Percentiles rank a stretch among this genome's conserved stretches.
phyloP scores from a whole-genome alignment of 2,113 vertebrate genomes.

The Erinaceus europaeus region DNA sequence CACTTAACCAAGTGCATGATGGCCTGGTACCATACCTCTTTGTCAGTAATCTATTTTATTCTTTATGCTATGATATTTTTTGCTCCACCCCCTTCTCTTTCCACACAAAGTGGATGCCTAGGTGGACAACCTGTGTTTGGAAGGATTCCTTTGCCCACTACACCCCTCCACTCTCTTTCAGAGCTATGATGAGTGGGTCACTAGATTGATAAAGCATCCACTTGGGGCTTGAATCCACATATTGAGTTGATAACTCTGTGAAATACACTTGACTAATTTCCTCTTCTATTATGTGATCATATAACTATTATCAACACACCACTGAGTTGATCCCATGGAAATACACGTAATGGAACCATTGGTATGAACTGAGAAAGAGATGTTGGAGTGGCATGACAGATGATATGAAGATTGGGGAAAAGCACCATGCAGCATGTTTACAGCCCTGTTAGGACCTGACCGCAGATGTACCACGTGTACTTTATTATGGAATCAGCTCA shows the following conservation, averaged over 20 bases:
- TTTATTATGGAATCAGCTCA: background rate
- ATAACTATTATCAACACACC: background rate
- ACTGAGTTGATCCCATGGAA: background rate
- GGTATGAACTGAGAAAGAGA: background rate
- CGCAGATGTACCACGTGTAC: background rate
- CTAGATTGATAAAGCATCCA: background rate
- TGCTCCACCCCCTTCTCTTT: background rate
- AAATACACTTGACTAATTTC: background rate
- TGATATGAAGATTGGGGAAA: background rate
- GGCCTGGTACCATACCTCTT: too few species aligned
- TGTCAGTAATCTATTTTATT: too few species aligned
- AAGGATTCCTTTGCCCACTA: background rate
- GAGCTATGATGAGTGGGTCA: background rate
- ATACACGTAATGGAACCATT: background rate
- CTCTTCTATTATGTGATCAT: background rate
- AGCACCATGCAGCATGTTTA: background rate
- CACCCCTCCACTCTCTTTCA: background rate
- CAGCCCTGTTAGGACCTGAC: too few species aligned
- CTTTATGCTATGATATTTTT: background rate
- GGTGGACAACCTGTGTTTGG: background rate
- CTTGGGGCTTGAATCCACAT: background rate
- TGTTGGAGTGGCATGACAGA: rapidly evolving
- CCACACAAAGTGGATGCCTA: background rate
- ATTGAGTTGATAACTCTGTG: background rate
- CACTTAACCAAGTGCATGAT: too few species aligned